These are phyloP conservation scores for Lasiommata megera DNA, from an alignment of 2,888 invertebrate genomes.

Conservation along the genomic window DNA sequence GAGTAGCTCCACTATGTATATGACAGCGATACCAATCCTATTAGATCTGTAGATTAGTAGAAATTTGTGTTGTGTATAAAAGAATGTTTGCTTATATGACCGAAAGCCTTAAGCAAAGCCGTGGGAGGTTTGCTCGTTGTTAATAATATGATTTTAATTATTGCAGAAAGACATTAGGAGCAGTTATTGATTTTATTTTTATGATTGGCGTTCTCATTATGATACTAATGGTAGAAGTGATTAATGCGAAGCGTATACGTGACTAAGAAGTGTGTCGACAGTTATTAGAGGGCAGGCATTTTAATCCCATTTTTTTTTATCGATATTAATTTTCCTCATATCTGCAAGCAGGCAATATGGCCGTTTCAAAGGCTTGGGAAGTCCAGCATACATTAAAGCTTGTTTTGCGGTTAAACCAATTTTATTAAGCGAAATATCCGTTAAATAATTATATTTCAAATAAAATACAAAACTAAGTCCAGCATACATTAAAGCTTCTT, in stretches of 20 bases:
- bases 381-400: neutral
- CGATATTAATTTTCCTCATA: slow-evolving; percentile 59
- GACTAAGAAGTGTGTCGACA: slow-evolving; percentile 65
- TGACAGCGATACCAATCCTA: too few species aligned
- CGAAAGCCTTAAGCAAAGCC: neutral
- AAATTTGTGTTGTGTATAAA: too few species aligned
- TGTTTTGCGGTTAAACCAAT: slow-evolving; percentile 3
- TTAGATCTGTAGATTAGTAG: too few species aligned
- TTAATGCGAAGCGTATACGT: slow-evolving; percentile 59
- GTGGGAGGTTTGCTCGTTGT: slow-evolving; percentile 5
- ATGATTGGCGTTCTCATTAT: slow-evolving; percentile 58
- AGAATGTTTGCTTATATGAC: too few species aligned
- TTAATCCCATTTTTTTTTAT: slow-evolving; percentile 52
- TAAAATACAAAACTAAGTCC: neutral
- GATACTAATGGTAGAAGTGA: slow-evolving; percentile 38
- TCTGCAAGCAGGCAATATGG: neutral
- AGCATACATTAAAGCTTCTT: too few species aligned
- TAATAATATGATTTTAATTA: slow-evolving; percentile 35
- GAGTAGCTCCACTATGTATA: too few species aligned
- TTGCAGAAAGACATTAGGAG: slow-evolving; percentile 58
- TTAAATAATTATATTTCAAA: neutral
- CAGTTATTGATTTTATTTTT: slow-evolving; percentile 47
- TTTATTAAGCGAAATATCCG: neutral
- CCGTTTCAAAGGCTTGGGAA: neutral
- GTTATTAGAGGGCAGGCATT: slow-evolving; percentile 44